These are phyloP conservation scores for Listronotus oregonensis DNA, from an alignment of 1,140 invertebrate genomes.

Conservation along the genomic window DNA sequence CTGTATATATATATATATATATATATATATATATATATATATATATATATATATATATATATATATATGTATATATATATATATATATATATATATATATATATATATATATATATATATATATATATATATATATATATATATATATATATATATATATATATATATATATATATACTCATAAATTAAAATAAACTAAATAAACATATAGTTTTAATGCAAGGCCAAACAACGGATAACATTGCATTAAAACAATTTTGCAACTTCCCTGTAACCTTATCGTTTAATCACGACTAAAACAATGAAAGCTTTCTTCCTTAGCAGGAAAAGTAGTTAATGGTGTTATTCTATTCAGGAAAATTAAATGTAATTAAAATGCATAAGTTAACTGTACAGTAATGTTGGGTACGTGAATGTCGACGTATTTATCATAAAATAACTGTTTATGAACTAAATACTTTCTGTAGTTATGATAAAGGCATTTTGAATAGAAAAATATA, in stretches of 20 bases:
- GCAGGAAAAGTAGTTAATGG: not conserved
- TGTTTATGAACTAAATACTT: no score
- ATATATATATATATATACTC: slow-evolving; percentile 5
- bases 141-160: slow-evolving; percentile 12
- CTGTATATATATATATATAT: no score
- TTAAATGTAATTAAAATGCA: no score
- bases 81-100: slow-evolving; percentile 4
- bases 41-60: not conserved
- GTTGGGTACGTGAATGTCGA: no score
- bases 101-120: slow-evolving; percentile 7
- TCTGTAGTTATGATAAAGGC: no score
- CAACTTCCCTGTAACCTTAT: slow-evolving; percentile 2
- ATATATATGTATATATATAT: slow-evolving; percentile 6
- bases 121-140: slow-evolving; percentile 10
- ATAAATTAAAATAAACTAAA: no score
- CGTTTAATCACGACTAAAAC: not conserved
- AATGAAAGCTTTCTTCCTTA: slow-evolving; percentile 9
- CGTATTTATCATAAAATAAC: no score
- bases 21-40: no score
- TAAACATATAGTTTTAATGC: no score
- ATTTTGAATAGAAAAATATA: no score
- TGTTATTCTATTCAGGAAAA: not conserved
- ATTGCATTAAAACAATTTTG: not conserved
- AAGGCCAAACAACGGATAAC: not conserved
- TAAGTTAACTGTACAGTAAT: no score